A percentile compares a stretch with the other conserved stretches of the same genome.
These are phyloP conservation scores for Hyla sarda DNA, from an alignment of 2,113 vertebrate genomes.

Conservation along the genomic window DNA sequence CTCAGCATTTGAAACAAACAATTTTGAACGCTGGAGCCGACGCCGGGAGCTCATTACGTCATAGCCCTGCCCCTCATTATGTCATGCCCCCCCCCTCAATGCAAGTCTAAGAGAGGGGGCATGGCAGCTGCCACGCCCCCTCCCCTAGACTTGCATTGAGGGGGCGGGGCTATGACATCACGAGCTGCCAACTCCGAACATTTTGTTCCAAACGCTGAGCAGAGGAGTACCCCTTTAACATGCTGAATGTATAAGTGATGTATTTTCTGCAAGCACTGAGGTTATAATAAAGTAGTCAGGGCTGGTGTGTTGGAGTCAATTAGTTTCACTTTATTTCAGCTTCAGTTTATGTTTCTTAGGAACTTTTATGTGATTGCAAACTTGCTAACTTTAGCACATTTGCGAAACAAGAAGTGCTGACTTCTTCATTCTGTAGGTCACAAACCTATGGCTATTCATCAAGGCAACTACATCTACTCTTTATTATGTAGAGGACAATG, in stretches of 20 bases:
- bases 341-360: slow-evolving; percentile 3
- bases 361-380: slow-evolving; percentile 46
- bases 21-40: no score
- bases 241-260: not conserved
- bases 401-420: slow-evolving; percentile 43
- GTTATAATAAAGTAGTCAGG: slow-evolving; percentile 2
- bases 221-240: no score
- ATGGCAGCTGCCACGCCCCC: no score
- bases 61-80: no score
- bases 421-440: slow-evolving; percentile 57
- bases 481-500: slow-evolving; percentile 46
- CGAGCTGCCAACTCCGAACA: no score
- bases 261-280: not conserved
- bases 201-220: no score
- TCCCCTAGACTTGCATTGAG: no score
- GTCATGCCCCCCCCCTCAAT: no score
- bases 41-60: no score
- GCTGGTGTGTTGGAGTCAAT: slow-evolving; percentile 1
- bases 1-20: no score
- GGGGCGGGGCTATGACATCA: no score
- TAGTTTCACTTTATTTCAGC: slow-evolving; percentile 22
- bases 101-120: no score
- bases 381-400: slow-evolving; percentile 56
- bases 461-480: slow-evolving; percentile 27
- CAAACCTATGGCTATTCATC: slow-evolving; percentile 51